A percentile compares a stretch with the other conserved stretches of the same genome.
These are phyloP conservation scores for Drosophila truncata DNA, from an alignment of 1,140 invertebrate genomes.

Conservation along the genomic window DNA sequence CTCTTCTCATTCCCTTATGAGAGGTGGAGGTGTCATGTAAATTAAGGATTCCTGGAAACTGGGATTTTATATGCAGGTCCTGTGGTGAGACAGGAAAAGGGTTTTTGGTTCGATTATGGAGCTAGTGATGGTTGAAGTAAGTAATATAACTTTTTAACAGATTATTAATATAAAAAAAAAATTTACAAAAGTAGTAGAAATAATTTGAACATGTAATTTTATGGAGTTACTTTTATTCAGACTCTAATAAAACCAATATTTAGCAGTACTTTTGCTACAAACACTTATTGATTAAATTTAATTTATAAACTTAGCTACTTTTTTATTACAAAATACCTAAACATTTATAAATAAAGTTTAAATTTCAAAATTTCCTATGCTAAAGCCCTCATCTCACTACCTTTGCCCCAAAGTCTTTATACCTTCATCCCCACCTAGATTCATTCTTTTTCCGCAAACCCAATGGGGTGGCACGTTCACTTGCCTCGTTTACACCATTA, in stretches of 20 bases:
- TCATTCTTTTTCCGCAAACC: not conserved
- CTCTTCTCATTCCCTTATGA: no score
- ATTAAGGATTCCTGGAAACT: conserved; percentile 34
- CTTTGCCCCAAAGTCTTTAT: not conserved
- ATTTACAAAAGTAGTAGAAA: not conserved
- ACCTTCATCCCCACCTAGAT: not conserved
- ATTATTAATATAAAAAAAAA: not conserved
- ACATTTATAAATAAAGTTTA: not conserved
- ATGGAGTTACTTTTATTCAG: not conserved
- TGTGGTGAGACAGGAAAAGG: not conserved
- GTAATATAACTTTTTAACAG: not conserved
- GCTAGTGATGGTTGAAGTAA: not conserved
- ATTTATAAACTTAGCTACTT: no score
- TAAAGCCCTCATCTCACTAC: not conserved
- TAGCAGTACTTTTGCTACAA: no score
- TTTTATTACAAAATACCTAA: no score
- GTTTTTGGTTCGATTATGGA: not conserved
- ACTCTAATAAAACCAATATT: not conserved
- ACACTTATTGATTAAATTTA: no score
- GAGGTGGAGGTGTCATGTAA: conserved; percentile 31
- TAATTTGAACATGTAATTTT: not conserved
- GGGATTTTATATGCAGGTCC: conserved; percentile 2
- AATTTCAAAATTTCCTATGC: not conserved
- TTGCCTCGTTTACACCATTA: conserved; percentile 4
- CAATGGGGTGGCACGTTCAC: conserved; percentile 14